Conservation (phyloP, 2,888 invertebrate genomes). For the Bellardia pandia region DNA sequence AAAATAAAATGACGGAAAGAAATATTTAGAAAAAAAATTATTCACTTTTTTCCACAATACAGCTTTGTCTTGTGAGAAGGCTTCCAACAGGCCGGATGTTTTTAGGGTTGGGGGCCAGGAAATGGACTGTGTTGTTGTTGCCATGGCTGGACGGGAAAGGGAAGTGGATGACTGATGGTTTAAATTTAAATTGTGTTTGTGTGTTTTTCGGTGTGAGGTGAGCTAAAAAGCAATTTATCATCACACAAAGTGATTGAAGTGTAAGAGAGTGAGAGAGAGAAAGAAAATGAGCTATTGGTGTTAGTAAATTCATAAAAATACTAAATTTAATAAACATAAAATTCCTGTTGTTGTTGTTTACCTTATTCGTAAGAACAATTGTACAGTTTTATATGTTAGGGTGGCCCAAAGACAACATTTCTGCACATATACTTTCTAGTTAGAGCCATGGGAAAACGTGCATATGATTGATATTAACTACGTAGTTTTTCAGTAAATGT, state of each 20-base stretch:
- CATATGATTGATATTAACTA: no score
- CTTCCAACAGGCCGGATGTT: constrained; percentile 60
- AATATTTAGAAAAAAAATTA: constrained; percentile 21
- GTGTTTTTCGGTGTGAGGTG: constrained; percentile 32
- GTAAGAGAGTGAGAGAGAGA: not conserved
- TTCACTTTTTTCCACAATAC: constrained; percentile 36
- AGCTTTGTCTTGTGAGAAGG: constrained; percentile 56
- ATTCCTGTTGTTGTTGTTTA: not conserved
- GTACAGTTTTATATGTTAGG: not conserved
- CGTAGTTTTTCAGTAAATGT: no score
- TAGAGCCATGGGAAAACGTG: no score
- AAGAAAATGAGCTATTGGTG: not conserved
- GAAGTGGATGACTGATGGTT: constrained; percentile 30
- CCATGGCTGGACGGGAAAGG: constrained; percentile 16
- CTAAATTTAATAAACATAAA: constrained; percentile 51
- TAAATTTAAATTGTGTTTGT: constrained; percentile 32
- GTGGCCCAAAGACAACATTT: no score
- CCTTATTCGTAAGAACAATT: not conserved
- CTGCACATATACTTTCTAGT: no score
- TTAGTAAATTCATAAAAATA: constrained; percentile 54
- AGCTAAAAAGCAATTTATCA: constrained; percentile 59
- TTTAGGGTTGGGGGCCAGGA: not conserved
- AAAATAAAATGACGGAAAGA: constrained; percentile 49
- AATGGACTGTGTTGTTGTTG: constrained; percentile 38
- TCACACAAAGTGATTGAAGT: constrained; percentile 32